Percentiles rank a stretch among this genome's conserved stretches.
phyloP scores from a whole-genome alignment of 2,113 vertebrate genomes.

The Crotalus tigris region DNA sequence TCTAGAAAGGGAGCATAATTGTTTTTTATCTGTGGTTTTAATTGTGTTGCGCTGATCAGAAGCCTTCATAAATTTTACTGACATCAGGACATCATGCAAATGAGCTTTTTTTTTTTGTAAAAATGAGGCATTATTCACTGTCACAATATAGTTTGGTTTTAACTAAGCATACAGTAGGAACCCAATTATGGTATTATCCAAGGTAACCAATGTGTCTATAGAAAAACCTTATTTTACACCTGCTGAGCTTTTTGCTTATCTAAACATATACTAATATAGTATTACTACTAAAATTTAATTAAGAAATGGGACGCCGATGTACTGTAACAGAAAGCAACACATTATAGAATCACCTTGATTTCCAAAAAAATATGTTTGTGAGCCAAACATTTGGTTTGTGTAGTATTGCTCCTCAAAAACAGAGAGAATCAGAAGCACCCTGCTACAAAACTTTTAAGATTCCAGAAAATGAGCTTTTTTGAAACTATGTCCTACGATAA shows the following conservation, averaged over 20 bases:
- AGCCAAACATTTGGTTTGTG: background rate
- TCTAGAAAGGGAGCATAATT: background rate
- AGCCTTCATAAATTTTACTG: slow-evolving; percentile 31
- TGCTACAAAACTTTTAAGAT: background rate
- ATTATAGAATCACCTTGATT: background rate
- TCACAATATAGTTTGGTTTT: background rate
- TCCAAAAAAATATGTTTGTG: background rate
- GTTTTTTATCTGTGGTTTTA: background rate
- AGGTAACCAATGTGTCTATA: background rate
- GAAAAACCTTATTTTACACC: background rate
- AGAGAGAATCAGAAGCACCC: background rate
- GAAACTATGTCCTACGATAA: background rate
- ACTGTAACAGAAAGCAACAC: background rate
- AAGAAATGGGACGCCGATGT: background rate
- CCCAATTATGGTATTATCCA: background rate
- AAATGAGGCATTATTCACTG: slow-evolving; percentile 16
- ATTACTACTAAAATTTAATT: background rate
- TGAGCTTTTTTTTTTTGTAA: slow-evolving; percentile 4
- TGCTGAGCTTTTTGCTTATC: background rate
- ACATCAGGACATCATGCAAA: background rate
- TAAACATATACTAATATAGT: background rate
- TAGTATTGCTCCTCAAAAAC: background rate
- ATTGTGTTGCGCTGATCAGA: slow-evolving; percentile 1
- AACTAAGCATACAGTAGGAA: background rate
- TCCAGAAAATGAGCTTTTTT: background rate